Evolutionary conservation across 2,797 vertebrate genomes (phyloP), one percentile per base, ranked within the genome.

Genomic region (Crypturellus tataupa): DNA sequence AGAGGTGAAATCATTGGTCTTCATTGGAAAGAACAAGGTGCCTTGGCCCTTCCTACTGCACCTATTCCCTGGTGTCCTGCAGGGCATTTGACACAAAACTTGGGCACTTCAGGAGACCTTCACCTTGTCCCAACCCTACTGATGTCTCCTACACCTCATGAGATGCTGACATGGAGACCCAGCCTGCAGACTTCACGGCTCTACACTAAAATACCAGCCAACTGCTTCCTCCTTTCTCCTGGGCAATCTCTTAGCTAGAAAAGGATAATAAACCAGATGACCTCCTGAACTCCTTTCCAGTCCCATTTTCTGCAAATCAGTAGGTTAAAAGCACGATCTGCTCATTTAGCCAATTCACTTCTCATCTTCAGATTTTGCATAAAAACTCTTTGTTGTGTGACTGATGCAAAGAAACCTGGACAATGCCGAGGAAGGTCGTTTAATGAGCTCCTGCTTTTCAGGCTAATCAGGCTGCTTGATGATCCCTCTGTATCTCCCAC

Each of bases 91-190:
- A 10, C 33, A 82, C 12, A 51, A 73, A 89, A n/a, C 9, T 82
- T 2, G 2, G 49, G 19, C 16, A 12, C 14, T 60, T 89, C 62
- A 33, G 60, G 17, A 83, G 29, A 42, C 2, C 12, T n/a, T 35
- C 1, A 1, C 20, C 31, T 37, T 84, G 59, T 56, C 21, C 46
- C 46, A 69, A 0, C 8, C 3, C 59, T 63, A 6, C 18, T 44
- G 55, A 53, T 35, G 14, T 12, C 17, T 81, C 18, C 35, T 55
- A 16, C 20, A 35, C 15, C 42, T 46, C 10, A 5, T 1, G n/a
- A 42, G 15, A 12, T 5, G 2, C 7, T 40, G 40, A 9, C 47
- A 39, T 2, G 0, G 10, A 7, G 14, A 9, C 25, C 27, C 24
- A 65, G 23, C 3, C 63, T 82, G 19, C 13, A 42, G 27, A 39